Evolutionary conservation across 2,888 invertebrate genomes (phyloP).

Genomic region (Vanessa cardui): DNA sequence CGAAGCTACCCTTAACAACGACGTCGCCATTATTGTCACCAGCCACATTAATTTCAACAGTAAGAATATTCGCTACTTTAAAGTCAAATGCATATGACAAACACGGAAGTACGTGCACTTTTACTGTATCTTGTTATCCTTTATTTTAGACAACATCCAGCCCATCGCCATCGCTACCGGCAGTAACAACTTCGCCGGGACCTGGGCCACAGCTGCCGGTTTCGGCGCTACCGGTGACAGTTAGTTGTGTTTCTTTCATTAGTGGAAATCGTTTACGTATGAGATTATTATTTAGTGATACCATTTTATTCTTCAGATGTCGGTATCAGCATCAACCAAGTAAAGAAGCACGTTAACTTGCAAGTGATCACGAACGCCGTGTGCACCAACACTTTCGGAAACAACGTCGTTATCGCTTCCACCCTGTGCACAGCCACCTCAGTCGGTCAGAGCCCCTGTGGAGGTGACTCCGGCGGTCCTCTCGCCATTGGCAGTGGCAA

Average conservation of each 20-base stretch:
- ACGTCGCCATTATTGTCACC: conserved; percentile 52
- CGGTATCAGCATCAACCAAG: conserved; percentile 12
- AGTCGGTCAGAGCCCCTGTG: conserved; percentile 58
- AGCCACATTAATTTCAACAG: conserved; percentile 27
- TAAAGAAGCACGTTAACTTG: conserved; percentile 70
- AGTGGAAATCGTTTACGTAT: not conserved
- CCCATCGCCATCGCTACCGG: conserved; percentile 52
- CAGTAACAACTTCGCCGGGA: conserved; percentile 32
- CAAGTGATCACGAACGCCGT: conserved; percentile 61
- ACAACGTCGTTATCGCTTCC: conserved; percentile 44
- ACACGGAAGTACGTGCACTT: too few relatives aligned
- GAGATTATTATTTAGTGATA: too few relatives aligned
- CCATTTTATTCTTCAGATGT: conserved; percentile 7
- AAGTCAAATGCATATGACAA: too few relatives aligned
- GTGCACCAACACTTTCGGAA: conserved; percentile 55
- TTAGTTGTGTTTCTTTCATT: too few relatives aligned
- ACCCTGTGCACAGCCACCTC: conserved; percentile 61
- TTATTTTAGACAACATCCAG: conserved; percentile 52
- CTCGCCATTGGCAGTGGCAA: conserved; percentile 33
- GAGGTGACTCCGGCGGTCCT: conserved; percentile 65
- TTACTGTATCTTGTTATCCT: too few relatives aligned
- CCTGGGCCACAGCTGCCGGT: conserved; percentile 30
- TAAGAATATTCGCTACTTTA: conserved; percentile 16
- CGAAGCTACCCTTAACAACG: conserved; percentile 41
- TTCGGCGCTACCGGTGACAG: too few relatives aligned